Evolutionary conservation across 2,797 vertebrate species (phyloP), one percentile per base, ranked within the genome.

Genomic region (Anguilla megastoma): DNA sequence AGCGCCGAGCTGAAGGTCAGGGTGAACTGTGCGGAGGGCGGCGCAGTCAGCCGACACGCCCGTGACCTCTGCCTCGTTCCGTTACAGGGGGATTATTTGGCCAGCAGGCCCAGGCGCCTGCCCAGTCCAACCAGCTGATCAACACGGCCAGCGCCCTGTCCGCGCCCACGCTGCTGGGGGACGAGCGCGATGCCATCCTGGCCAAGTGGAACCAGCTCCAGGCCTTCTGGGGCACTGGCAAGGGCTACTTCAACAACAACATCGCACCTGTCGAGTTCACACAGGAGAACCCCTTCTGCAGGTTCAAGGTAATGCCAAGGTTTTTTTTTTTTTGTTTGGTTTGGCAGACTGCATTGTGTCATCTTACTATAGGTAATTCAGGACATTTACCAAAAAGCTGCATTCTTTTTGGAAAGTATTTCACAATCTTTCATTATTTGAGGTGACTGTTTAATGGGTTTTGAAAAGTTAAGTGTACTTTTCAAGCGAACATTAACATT

Each of bases 171-270:
- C 94, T 99, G n/a, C 91, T 99, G 54, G 98, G 97, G 84, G 99
- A 99, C 74, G 98, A 99, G 92, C 97, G 98, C 0, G 98, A 99
- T 91, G 96, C 98, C 82, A 98, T 99, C 92, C 94, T 99, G 90
- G 99, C 98, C 89, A 99, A 98, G 86, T 99, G 99, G 99, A 99
- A 99, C 95, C 99, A 99, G 91, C 96, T 99, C 86, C 98, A 99
- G 93, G 98, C 99, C 10, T 99, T 98, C 94, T 99, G 99, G 99
- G 99, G 99, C 82, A 98, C 98, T 0, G 98, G 99, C 87, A 99
- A 98, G 92, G 99, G 98, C 0, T 99, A 97, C 95, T 99, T 97
- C 94, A 97, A 96, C 95, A 98, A 96, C 93, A 98, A 96, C 93
- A 97, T 96, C 0, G 96, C 96, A 0, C 97, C 99, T 0, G 98